These are phyloP conservation scores for Diadema setosum DNA, from an alignment of 35 echinoderm and acorn worm genomes.

Conservation along the genomic window DNA sequence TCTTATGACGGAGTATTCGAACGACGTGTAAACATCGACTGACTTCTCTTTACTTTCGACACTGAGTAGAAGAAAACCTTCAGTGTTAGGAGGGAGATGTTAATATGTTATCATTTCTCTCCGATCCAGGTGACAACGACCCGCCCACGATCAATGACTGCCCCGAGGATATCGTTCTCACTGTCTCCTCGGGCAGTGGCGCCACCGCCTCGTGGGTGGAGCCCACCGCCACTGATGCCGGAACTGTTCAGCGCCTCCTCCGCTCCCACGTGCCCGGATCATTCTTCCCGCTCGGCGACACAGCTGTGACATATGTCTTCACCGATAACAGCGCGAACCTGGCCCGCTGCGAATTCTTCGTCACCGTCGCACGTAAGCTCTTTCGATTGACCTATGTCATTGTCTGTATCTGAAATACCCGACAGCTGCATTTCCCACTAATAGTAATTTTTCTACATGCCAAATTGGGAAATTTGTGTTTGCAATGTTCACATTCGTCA, in stretches of 20 bases:
- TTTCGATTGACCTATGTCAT: too few species aligned
- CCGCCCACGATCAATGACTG: constrained; percentile 54
- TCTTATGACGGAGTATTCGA: too few species aligned
- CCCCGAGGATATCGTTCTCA: neutral
- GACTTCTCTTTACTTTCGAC: neutral
- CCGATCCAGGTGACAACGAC: constrained; percentile 11
- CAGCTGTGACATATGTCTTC: constrained; percentile 58
- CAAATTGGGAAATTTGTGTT: too few species aligned
- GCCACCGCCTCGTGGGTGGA: constrained; percentile 27
- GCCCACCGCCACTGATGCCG: constrained; percentile 63
- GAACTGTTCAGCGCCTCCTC: neutral
- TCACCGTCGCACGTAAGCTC: constrained; percentile 70
- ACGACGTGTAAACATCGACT: too few species aligned
- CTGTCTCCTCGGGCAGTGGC: neutral
- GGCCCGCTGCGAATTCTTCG: constrained; percentile 55
- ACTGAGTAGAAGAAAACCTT: neutral
- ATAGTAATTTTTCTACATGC: too few species aligned
- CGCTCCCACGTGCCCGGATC: neutral
- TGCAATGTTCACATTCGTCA: too few species aligned
- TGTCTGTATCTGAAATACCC: too few species aligned
- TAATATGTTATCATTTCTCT: neutral
- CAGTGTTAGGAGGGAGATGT: neutral
- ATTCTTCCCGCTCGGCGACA: constrained; percentile 50
- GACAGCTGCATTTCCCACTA: too few species aligned
- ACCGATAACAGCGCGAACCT: constrained; percentile 41